These are phyloP conservation scores for Trachythela sp. DNA, from an alignment of 64 coral and sea anemone species.

Conservation along the genomic window DNA sequence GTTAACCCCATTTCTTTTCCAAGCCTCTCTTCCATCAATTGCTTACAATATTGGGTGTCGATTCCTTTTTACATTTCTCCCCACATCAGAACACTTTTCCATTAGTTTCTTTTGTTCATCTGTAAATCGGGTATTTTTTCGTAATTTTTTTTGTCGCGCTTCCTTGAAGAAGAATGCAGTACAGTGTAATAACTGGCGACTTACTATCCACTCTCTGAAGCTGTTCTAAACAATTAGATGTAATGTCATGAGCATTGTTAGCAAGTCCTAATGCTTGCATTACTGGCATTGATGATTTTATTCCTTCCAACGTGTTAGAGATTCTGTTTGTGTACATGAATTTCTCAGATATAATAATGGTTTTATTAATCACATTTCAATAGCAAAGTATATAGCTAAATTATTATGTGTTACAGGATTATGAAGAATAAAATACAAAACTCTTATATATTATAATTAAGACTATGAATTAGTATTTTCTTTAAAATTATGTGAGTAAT, in stretches of 20 bases:
- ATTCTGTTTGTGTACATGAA: constrained; percentile 34
- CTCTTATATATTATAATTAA: no score
- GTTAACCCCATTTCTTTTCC: neutral
- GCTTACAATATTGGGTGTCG: neutral
- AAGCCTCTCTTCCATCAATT: neutral
- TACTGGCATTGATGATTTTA: constrained; percentile 6
- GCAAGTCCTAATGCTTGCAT: neutral
- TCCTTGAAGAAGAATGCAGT: neutral
- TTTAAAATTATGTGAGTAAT: no score
- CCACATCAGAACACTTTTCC: no score
- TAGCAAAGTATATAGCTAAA: no score
- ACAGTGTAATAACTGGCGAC: neutral
- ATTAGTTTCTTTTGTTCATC: neutral
- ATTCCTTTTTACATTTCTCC: neutral
- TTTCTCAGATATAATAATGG: constrained; percentile 32
- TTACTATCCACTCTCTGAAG: no score
- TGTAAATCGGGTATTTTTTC: neutral
- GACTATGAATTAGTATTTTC: no score
- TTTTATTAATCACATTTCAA: no score
- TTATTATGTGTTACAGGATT: no score
- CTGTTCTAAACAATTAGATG: neutral
- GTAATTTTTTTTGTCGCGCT: neutral
- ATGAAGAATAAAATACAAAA: no score
- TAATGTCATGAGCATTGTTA: neutral
- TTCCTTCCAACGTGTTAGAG: constrained; percentile 39